Conservation (phyloP, 2,113 vertebrate species). For the Drymodes brunneopygia region DNA sequence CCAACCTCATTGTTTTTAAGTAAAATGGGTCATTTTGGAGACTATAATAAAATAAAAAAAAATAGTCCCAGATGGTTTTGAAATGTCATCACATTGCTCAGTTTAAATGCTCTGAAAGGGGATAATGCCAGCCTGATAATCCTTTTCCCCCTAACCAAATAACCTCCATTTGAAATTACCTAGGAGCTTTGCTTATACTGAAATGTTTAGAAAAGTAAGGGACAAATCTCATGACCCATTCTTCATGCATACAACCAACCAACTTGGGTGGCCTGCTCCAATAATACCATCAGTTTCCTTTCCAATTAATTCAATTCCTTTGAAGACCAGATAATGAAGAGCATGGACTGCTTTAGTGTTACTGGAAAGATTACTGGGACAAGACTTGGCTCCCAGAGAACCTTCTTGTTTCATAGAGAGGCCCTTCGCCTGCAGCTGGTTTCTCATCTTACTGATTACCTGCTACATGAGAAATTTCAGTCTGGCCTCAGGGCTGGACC, state of each 20-base stretch:
- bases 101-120: neutral
- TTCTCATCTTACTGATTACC: constrained; percentile 66
- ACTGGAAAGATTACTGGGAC: neutral
- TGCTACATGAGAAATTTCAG: constrained; percentile 63
- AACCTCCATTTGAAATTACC: neutral
- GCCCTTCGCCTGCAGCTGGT: constrained; percentile 25
- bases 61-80: neutral
- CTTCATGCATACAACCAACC: neutral
- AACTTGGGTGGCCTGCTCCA: neutral
- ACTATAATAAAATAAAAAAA: neutral
- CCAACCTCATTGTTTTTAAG: neutral
- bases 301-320: neutral
- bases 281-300: neutral
- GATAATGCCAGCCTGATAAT: neutral
- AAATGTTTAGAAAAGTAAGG: neutral
- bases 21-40: neutral
- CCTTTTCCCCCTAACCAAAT: neutral
- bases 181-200: neutral
- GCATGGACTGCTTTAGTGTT: neutral
- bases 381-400: neutral
- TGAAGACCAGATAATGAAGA: constrained; percentile 6
- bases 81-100: constrained; percentile 1
- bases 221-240: neutral
- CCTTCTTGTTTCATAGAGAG: constrained; percentile 17
- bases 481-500: constrained; percentile 44